A percentile compares a stretch with the other conserved stretches of the same genome.
These are phyloP conservation scores for Latrodectus hesperus DNA, from an alignment of 2,888 invertebrate species.

Conservation along the genomic window DNA sequence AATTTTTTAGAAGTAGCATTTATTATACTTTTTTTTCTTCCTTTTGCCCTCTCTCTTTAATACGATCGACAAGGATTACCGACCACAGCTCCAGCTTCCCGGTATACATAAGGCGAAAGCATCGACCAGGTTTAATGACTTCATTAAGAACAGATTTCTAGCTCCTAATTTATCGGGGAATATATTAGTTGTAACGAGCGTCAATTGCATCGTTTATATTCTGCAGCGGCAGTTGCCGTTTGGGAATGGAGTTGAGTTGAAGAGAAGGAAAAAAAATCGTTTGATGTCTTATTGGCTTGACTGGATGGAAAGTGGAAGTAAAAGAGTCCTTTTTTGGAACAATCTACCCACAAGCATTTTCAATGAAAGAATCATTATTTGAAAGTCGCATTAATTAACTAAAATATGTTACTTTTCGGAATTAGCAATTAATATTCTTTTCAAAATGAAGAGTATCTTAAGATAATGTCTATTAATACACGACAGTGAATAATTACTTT, in stretches of 20 bases:
- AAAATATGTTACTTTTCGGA: too few species aligned
- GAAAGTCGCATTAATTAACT: too few species aligned
- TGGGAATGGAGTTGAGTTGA: background rate
- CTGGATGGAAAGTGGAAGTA: too few species aligned
- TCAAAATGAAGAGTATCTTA: too few species aligned
- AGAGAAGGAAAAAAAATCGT: background rate
- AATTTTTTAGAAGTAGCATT: constrained; percentile 6
- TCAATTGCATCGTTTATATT: constrained; percentile 64
- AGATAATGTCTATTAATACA: too few species aligned
- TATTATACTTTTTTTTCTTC: background rate
- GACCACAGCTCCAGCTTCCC: background rate
- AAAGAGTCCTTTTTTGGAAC: too few species aligned
- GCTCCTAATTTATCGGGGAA: constrained; percentile 67
- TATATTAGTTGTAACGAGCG: constrained; percentile 66
- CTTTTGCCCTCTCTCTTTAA: background rate
- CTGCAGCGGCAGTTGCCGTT: constrained; percentile 11
- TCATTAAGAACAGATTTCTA: constrained; percentile 67
- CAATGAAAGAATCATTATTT: too few species aligned
- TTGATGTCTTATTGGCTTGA: too few species aligned
- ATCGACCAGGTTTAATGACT: constrained; percentile 64
- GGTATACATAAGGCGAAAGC: background rate
- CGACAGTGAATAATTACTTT: too few species aligned
- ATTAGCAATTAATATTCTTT: too few species aligned
- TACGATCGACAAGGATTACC: background rate
- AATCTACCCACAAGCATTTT: too few species aligned